Conservation (phyloP, 2,888 invertebrate genomes). For the Caenorhabditis japonica region DNA sequence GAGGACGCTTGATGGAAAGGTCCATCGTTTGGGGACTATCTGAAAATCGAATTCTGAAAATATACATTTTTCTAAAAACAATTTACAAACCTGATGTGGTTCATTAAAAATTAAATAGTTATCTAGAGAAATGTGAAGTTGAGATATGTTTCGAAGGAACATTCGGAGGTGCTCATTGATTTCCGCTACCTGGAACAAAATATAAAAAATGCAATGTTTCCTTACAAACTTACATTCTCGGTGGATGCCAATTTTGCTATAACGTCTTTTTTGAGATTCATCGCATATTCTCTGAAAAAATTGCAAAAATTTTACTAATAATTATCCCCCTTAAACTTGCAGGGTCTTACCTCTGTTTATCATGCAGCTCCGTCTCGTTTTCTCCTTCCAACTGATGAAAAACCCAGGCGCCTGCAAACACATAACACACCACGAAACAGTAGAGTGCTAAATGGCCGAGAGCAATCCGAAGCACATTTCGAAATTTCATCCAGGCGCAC, state of each 20-base stretch:
- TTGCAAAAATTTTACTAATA: background rate
- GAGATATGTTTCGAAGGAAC: slow-evolving; percentile 69
- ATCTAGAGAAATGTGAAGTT: slow-evolving; percentile 68
- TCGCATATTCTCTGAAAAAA: slow-evolving; percentile 49
- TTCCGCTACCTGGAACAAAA: slow-evolving; percentile 57
- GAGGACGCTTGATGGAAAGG: slow-evolving; percentile 70
- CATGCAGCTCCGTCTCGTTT: slow-evolving; percentile 65
- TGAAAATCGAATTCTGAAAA: slow-evolving; percentile 12
- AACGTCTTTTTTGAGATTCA: slow-evolving; percentile 59
- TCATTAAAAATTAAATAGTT: slow-evolving; percentile 71
- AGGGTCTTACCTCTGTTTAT: slow-evolving; percentile 55
- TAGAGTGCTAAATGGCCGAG: slow-evolving; percentile 71
- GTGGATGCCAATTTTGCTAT: slow-evolving; percentile 58
- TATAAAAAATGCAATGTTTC: slow-evolving; percentile 3
- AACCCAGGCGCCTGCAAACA: slow-evolving; percentile 69
- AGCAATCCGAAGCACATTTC: slow-evolving; percentile 68
- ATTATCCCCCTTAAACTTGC: background rate
- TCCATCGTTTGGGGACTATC: slow-evolving; percentile 71
- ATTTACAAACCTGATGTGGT: slow-evolving; percentile 39
- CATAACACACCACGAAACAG: slow-evolving; percentile 71
- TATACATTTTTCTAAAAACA: too few species aligned
- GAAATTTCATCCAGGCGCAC: slow-evolving; percentile 62
- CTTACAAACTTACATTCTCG: slow-evolving; percentile 57
- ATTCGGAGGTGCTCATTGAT: slow-evolving; percentile 63
- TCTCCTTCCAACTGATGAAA: slow-evolving; percentile 73